These are phyloP conservation scores for Tinamus major DNA, from an alignment of 2,797 vertebrate species.

Conservation along the genomic window DNA sequence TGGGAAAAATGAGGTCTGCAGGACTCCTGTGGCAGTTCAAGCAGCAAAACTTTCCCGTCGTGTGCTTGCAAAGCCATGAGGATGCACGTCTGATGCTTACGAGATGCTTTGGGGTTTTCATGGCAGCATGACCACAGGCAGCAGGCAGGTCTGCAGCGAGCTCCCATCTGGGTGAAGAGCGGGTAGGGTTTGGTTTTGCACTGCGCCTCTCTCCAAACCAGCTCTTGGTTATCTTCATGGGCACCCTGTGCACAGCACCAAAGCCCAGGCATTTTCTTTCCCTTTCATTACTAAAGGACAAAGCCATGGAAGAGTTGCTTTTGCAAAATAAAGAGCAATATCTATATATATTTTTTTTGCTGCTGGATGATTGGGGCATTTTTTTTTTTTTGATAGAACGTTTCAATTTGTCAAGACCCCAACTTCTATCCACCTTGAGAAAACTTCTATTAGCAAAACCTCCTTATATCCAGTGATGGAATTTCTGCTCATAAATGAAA, in stretches of 20 bases:
- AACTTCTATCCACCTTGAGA: background rate
- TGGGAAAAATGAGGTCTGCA: background rate
- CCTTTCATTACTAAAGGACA: background rate
- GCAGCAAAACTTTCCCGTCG: no score
- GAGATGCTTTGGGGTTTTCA: no score
- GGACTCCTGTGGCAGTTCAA: no score
- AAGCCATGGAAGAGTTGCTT: background rate
- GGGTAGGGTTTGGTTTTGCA: background rate
- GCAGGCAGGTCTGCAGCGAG: no score
- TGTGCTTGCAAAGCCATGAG: background rate
- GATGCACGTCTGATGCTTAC: no score
- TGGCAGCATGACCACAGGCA: no score
- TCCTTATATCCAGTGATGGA: conserved; percentile 2
- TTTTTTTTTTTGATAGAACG: background rate
- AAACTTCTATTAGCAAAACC: background rate
- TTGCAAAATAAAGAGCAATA: background rate
- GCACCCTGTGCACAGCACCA: background rate
- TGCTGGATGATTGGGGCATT: background rate
- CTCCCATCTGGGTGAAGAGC: background rate
- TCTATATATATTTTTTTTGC: background rate
- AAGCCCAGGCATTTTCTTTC: background rate
- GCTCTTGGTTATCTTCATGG: background rate
- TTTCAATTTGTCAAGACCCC: background rate
- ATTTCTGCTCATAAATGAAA: background rate
- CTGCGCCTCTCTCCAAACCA: background rate